Evolutionary conservation across 2,113 vertebrate genomes (phyloP).

Genomic region (Ciconia boyciana): DNA sequence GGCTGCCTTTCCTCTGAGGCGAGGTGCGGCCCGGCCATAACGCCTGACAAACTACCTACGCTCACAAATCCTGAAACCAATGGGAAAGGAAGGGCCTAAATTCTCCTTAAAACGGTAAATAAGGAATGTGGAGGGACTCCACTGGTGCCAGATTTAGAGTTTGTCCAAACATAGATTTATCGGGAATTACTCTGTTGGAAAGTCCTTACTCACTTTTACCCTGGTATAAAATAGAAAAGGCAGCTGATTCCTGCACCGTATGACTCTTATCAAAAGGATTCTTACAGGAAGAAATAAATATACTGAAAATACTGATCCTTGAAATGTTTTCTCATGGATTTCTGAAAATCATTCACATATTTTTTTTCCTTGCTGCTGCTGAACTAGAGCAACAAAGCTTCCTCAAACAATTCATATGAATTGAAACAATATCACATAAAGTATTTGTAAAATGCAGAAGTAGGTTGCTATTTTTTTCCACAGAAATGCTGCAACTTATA

Average conservation of each 20-base stretch:
- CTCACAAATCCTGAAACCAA: background rate
- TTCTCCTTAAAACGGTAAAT: background rate
- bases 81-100: background rate
- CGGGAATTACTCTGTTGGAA: background rate
- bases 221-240: background rate
- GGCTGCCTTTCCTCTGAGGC: background rate
- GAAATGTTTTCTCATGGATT: background rate
- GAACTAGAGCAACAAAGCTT: background rate
- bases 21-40: background rate
- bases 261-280: background rate
- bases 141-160: background rate
- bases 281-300: background rate
- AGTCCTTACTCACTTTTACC: background rate
- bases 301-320: background rate
- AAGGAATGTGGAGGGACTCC: background rate
- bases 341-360: background rate
- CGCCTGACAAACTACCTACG: fast-evolving
- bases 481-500: background rate
- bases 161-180: background rate
- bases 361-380: background rate
- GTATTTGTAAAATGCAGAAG: background rate
- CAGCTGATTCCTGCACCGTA: background rate
- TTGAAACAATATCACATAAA: background rate
- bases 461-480: background rate
- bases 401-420: background rate